These are phyloP conservation scores for Furnarius figulus DNA, from an alignment of 2,113 vertebrate species.

Conservation along the genomic window DNA sequence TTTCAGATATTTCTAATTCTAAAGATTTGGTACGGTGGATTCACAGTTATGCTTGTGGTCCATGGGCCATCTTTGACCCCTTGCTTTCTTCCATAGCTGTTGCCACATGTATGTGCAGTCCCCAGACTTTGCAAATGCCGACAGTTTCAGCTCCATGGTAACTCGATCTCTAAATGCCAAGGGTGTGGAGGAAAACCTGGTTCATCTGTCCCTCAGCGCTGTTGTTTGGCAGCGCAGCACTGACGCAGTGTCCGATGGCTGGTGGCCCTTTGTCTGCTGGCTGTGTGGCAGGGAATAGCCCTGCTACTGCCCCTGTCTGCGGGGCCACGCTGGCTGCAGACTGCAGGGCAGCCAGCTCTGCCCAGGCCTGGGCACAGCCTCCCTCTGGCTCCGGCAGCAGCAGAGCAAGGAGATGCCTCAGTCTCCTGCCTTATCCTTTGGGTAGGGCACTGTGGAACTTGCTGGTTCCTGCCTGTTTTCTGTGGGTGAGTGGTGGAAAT, in stretches of 20 bases:
- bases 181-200: neutral
- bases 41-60: neutral
- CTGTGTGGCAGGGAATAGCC: accelerated
- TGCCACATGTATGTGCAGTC: neutral
- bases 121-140: too few relatives aligned
- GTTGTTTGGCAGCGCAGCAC: neutral
- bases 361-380: neutral
- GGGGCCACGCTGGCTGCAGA: too few relatives aligned
- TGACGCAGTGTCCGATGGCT: accelerated
- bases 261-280: accelerated
- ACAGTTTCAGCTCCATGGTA: accelerated
- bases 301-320: neutral
- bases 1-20: neutral
- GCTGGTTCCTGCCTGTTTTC: neutral
- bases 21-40: neutral
- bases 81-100: neutral
- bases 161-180: accelerated
- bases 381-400: neutral
- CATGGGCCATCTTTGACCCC: neutral
- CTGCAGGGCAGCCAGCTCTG: neutral
- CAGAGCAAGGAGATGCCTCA: neutral
- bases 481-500: accelerated
- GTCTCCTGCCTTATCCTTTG: neutral
- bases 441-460: neutral
- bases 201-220: accelerated